Evolutionary conservation across 2,888 invertebrate genomes (phyloP).

Genomic region (Lordiphosa andalusiaca): DNA sequence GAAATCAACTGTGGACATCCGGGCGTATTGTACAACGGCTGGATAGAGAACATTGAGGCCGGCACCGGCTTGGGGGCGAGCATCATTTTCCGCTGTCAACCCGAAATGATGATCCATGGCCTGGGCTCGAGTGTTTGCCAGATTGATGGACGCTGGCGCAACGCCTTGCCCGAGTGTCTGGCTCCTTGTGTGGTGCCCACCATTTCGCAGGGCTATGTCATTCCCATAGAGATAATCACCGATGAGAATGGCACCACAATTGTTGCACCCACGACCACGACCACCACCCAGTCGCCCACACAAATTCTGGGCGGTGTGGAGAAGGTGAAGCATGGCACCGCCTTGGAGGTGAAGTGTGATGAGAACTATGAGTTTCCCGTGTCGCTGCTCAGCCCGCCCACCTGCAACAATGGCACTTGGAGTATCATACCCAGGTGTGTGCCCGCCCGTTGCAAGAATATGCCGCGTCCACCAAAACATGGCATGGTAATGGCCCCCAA

Average conservation of each 20-base stretch:
- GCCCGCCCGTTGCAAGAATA: slow-evolving; percentile 90
- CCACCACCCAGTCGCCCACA: slow-evolving; percentile 78
- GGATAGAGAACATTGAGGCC: slow-evolving; percentile 93
- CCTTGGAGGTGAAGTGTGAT: slow-evolving; percentile 89
- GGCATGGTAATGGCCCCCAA: slow-evolving; percentile 98
- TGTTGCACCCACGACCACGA: slow-evolving; percentile 66
- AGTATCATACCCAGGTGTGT: slow-evolving; percentile 93
- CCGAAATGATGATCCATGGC: slow-evolving; percentile 94
- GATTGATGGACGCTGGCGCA: slow-evolving; percentile 96
- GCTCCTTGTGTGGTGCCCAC: slow-evolving; percentile 97
- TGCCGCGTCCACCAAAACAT: slow-evolving; percentile 92
- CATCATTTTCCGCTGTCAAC: slow-evolving; percentile 95
- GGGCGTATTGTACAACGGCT: slow-evolving; percentile 96
- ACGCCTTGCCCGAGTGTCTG: slow-evolving; percentile 93
- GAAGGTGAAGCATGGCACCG: slow-evolving; percentile 84
- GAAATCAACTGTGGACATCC: slow-evolving; percentile 99
- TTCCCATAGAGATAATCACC: slow-evolving; percentile 81
- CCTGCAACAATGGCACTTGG: slow-evolving; percentile 98
- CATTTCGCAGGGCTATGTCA: slow-evolving; percentile 88
- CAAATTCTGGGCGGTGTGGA: slow-evolving; percentile 81
- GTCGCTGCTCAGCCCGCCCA: slow-evolving; percentile 87
- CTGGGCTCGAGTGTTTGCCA: slow-evolving; percentile 95
- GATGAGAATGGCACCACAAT: slow-evolving; percentile 79
- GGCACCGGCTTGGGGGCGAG: slow-evolving; percentile 95
- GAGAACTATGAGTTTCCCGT: slow-evolving; percentile 91